Evolutionary conservation across 2,797 vertebrate genomes (phyloP), one percentile per base, ranked within the genome.

Genomic region (Gymnocypris eckloni): DNA sequence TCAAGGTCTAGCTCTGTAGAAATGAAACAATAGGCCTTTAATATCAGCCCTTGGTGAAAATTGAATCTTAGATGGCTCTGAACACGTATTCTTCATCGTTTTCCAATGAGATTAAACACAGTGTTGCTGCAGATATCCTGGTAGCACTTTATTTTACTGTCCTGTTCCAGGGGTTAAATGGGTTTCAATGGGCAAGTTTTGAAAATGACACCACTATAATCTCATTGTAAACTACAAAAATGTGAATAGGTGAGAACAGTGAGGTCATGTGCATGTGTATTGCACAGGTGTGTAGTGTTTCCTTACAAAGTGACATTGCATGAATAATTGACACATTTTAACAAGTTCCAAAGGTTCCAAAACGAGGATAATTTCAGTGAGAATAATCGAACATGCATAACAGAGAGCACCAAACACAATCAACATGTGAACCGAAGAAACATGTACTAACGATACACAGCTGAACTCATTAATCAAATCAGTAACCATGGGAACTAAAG

Each of bases 1-100:
- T 84, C 67, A 76, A 83, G 79, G 59, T 86, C 80, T 84, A 70
- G 73, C 67, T 37, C 66, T 54, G 52, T 64, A 87, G 80, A 88
- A 81, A 79, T 84, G 45, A 86, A 84, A 84, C 83, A 76, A 71
- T 79, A 84, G 56, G 73, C 69, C 48, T 4, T 22, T n/a, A 64
- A 52, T 61, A 81, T 72, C 85, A 81, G 81, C 69, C 28, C 28
- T 86, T 67, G 43, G 52, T 77, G n/a, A 80, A 76, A 79, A 45
- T 39, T 54, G 20, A 82, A 70, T 81, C 37, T 82, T 41, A 41
- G 28, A 37, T 2, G 28, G 41, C 86, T 84, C 76, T 75, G 72
- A 70, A 64, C 39, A 39, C 25, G 22, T 15, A n/a, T 39, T n/a
- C 22, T 41, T n/a, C 22, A 78, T 61, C 20, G 0, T 59, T 59